phyloP scores from a whole-genome alignment of 2,113 vertebrate genomes.

The Sinocyclocheilus rhinocerous region DNA sequence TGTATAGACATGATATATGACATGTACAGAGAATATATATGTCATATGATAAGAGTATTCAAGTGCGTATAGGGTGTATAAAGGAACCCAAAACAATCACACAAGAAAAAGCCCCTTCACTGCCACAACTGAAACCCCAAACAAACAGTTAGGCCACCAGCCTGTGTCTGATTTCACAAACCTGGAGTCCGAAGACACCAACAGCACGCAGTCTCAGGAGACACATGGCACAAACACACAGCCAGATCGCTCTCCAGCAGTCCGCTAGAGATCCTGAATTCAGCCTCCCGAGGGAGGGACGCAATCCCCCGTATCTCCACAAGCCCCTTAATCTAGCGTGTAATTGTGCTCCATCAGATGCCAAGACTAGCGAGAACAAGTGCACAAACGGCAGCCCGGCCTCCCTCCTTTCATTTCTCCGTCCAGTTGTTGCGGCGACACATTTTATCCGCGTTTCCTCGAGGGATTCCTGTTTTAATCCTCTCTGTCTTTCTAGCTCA shows the following conservation, averaged over 20 bases:
- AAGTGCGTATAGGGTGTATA: not conserved
- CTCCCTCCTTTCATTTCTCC: slow-evolving; percentile 45
- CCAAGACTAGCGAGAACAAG: slow-evolving; percentile 69
- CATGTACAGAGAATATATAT: not conserved
- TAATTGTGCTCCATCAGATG: slow-evolving; percentile 73
- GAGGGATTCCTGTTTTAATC: slow-evolving; percentile 64
- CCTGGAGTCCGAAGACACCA: slow-evolving; percentile 7
- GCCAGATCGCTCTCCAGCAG: no score
- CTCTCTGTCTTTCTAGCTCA: slow-evolving; percentile 67
- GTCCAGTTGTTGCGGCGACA: slow-evolving; percentile 68
- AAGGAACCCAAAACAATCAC: not conserved
- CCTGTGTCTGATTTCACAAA: slow-evolving; percentile 21
- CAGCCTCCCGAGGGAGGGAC: slow-evolving; percentile 43
- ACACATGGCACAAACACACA: slow-evolving; percentile 32
- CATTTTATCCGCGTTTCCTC: slow-evolving; percentile 61
- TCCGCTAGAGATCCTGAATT: slow-evolving; percentile 44
- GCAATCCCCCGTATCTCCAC: slow-evolving; percentile 58
- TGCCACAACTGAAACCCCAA: slow-evolving; percentile 25
- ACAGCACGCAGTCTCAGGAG: not conserved
- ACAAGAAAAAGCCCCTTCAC: not conserved
- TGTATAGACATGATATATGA: not conserved
- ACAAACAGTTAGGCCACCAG: slow-evolving; percentile 37
- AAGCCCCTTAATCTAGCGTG: slow-evolving; percentile 67
- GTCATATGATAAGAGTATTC: not conserved
- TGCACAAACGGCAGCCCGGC: slow-evolving; percentile 22